Evolutionary conservation across 37 sponge, comb jelly and placozoan genomes (phyloP).

Genomic region (Eunapius fragilis): DNA sequence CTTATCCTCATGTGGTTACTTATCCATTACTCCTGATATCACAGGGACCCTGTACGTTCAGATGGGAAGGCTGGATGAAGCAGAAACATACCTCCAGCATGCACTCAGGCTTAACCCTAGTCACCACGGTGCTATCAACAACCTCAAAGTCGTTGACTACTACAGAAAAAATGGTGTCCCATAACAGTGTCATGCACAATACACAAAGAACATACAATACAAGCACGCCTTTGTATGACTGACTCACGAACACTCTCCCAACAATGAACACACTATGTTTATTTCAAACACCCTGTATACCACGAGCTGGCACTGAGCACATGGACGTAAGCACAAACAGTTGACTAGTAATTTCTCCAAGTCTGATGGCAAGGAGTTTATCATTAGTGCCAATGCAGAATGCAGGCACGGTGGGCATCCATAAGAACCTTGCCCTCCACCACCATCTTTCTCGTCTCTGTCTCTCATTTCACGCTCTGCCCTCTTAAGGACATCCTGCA

Average conservation of each 20-base stretch:
- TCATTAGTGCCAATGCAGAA: background rate
- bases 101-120: slow-evolving; percentile 74
- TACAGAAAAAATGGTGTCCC: slow-evolving; percentile 39
- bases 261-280: background rate
- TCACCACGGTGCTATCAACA: slow-evolving; percentile 84
- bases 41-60: slow-evolving; percentile 76
- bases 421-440: background rate
- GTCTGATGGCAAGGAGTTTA: background rate
- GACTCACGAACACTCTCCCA: background rate
- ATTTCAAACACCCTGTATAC: background rate
- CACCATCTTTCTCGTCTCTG: background rate
- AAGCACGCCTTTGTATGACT: background rate
- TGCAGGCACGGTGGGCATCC: background rate
- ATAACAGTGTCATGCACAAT: background rate
- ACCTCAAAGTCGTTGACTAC: slow-evolving; percentile 83
- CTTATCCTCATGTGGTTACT: background rate
- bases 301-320: background rate
- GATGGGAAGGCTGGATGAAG: slow-evolving; percentile 55
- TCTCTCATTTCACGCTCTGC: slow-evolving; percentile 3
- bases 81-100: slow-evolving; percentile 57
- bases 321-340: background rate
- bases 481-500: background rate
- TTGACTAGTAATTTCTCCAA: background rate
- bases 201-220: background rate
- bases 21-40: background rate